Evolutionary conservation across 1,140 invertebrate genomes (phyloP).

Genomic region (Pomacea maculata): DNA sequence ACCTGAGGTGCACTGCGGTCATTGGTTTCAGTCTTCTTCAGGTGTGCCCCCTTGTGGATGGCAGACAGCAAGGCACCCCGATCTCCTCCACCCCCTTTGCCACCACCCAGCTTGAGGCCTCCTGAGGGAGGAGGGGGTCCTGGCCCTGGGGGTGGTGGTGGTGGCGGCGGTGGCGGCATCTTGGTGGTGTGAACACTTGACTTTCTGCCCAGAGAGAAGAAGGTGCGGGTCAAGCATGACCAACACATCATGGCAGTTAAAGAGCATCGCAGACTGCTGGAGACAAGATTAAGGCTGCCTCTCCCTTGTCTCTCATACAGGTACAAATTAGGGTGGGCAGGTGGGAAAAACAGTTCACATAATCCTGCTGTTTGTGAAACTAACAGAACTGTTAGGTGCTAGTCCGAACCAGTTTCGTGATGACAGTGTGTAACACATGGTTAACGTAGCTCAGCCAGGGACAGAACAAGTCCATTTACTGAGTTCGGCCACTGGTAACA

Average conservation of each 20-base stretch:
- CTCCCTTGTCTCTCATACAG: background rate
- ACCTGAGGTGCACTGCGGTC: slow-evolving; percentile 85
- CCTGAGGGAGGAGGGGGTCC: slow-evolving; percentile 4
- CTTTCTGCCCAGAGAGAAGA: background rate
- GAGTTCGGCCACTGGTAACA: too few relatives aligned
- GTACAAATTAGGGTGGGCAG: background rate
- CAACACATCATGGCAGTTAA: background rate
- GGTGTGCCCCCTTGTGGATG: slow-evolving; percentile 80
- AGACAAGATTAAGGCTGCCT: too few relatives aligned
- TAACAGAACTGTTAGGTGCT: background rate
- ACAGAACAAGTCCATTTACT: too few relatives aligned
- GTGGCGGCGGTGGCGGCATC: slow-evolving; percentile 28
- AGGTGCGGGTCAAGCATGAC: background rate
- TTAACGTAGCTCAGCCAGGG: too few relatives aligned
- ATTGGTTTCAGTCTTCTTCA: slow-evolving; percentile 87
- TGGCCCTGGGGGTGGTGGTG: slow-evolving; percentile 20
- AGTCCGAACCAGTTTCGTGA: too few relatives aligned
- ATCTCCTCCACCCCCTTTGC: slow-evolving; percentile 47
- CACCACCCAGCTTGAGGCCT: background rate
- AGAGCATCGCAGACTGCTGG: background rate
- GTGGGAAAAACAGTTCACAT: background rate
- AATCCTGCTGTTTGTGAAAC: background rate
- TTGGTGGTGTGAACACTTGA: background rate
- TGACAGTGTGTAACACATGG: too few relatives aligned
- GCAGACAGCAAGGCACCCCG: slow-evolving; percentile 78